phyloP scores from a whole-genome alignment of 2,888 invertebrate species.

The Melieria crassipennis region DNA sequence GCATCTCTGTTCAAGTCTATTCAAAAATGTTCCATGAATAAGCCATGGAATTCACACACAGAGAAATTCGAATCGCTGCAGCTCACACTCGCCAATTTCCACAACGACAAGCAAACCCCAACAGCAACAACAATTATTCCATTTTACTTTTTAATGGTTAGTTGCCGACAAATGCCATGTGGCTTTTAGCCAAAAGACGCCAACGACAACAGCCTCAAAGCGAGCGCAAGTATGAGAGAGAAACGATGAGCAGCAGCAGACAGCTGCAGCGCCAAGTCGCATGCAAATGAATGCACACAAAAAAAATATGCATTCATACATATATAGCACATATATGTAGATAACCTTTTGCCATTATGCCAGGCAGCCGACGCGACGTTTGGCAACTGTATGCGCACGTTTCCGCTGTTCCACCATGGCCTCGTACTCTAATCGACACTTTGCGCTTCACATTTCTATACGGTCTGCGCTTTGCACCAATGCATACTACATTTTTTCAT shows the following conservation, averaged over 20 bases:
- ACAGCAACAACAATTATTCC: too few species aligned
- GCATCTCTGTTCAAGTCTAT: too few species aligned
- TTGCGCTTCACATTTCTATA: too few species aligned
- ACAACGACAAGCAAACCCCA: too few species aligned
- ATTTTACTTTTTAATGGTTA: too few species aligned
- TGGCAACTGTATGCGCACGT: too few species aligned
- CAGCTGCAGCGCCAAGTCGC: slow-evolving; percentile 7
- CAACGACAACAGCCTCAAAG: slow-evolving; percentile 2
- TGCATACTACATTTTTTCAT: too few species aligned
- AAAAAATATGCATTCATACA: too few species aligned
- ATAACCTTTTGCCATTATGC: slow-evolving; percentile 35
- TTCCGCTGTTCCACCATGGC: too few species aligned
- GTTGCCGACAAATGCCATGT: slow-evolving; percentile 45
- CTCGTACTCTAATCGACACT: too few species aligned
- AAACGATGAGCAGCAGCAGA: slow-evolving; percentile 11
- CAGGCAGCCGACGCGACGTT: slow-evolving; percentile 19
- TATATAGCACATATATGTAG: neutral
- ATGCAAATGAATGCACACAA: slow-evolving; percentile 32
- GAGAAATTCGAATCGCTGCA: neutral
- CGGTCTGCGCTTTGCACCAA: too few species aligned
- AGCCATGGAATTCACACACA: neutral
- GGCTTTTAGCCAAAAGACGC: slow-evolving; percentile 41
- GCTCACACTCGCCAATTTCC: too few species aligned
- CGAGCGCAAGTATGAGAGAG: slow-evolving; percentile 8
- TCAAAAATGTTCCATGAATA: neutral